These are phyloP conservation scores for Toxonevra muliebris DNA, from an alignment of 2,888 invertebrate genomes.

Conservation along the genomic window DNA sequence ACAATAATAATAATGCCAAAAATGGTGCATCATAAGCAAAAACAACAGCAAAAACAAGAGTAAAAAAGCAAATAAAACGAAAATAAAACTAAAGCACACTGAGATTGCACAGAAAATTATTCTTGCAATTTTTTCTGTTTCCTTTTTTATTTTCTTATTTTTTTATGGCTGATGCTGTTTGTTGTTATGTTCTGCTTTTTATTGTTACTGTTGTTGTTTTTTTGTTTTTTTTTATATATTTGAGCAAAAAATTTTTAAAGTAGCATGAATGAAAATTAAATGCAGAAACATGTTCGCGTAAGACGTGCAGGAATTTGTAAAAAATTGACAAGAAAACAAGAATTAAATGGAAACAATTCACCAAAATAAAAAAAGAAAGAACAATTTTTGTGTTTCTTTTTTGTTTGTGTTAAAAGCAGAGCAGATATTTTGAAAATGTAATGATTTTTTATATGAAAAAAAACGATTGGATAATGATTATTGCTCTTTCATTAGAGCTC, in stretches of 20 bases:
- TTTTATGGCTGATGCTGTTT: background rate
- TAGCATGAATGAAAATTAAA: slow-evolving; percentile 33
- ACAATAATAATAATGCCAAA: slow-evolving; percentile 29
- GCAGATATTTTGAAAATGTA: background rate
- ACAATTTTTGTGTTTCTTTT: background rate
- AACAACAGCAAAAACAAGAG: background rate
- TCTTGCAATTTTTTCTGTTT: background rate
- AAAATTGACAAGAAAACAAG: background rate
- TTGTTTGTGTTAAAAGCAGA: slow-evolving; percentile 8
- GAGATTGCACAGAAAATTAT: background rate
- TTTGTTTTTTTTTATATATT: slow-evolving; percentile 16
- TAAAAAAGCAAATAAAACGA: slow-evolving; percentile 5
- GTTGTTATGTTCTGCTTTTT: background rate
- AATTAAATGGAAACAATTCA: too few species aligned
- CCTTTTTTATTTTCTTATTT: background rate
- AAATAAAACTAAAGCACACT: too few species aligned
- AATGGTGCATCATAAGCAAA: slow-evolving; percentile 9
- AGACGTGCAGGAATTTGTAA: slow-evolving; percentile 29
- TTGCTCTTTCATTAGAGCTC: too few species aligned
- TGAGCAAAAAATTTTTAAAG: background rate
- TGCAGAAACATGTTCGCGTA: slow-evolving; percentile 29
- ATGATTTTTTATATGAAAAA: too few species aligned
- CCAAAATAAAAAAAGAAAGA: too few species aligned
- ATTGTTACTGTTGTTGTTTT: background rate
- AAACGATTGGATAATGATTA: too few species aligned